Percentiles rank a stretch among this genome's conserved stretches.
phyloP scores from a whole-genome alignment of 2,113 vertebrate species.

The Paradoxurus hermaphroditus region DNA sequence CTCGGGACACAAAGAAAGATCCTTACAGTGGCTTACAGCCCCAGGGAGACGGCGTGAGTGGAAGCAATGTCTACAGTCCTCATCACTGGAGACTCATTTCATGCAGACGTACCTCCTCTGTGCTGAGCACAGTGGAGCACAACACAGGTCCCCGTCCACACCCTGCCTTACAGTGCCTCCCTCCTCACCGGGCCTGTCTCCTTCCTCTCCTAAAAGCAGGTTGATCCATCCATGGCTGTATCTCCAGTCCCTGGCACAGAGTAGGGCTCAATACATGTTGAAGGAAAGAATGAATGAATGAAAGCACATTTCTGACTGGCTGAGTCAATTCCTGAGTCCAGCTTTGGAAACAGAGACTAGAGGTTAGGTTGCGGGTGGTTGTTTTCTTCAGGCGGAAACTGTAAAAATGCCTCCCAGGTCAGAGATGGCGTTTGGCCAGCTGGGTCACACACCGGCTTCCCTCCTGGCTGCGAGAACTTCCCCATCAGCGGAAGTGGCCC shows the following conservation, averaged over 20 bases:
- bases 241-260: not conserved
- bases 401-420: not conserved
- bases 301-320: not conserved
- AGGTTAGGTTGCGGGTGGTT: not conserved
- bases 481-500: no score
- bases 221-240: not conserved
- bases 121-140: not conserved
- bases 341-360: not conserved
- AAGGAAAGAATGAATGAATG: not conserved
- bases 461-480: not conserved
- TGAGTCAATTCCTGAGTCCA: not conserved
- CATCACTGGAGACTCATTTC: not conserved
- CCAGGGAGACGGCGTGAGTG: accelerated
- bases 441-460: not conserved
- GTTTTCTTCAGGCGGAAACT: slow-evolving; percentile 36
- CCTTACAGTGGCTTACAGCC: not conserved
- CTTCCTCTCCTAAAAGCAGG: not conserved
- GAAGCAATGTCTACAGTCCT: not conserved
- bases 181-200: not conserved
- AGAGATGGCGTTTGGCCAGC: not conserved
- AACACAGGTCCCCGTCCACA: not conserved
- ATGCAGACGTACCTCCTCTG: not conserved
- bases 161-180: not conserved
- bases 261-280: not conserved
- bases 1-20: not conserved